phyloP scores from a whole-genome alignment of 2,797 vertebrate genomes.

The Myripristis jacobus region DNA sequence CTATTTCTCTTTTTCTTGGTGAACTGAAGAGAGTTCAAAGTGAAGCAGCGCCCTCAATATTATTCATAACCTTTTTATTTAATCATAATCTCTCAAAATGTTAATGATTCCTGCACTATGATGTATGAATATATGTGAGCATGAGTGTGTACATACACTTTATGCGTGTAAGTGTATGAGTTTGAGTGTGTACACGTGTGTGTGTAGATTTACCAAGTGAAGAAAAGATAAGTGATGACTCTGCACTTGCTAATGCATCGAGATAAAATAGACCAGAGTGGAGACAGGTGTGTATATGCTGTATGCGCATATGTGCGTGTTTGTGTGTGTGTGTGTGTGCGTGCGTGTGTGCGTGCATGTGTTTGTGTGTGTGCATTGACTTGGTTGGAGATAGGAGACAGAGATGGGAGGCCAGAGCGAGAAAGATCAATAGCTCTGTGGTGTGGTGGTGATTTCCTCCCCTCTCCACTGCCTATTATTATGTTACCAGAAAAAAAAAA shows the following conservation, averaged over 20 bases:
- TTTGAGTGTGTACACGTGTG: neutral
- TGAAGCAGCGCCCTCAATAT: neutral
- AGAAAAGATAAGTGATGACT: constrained; percentile 67
- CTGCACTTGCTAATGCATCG: constrained; percentile 70
- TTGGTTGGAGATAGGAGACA: constrained; percentile 55
- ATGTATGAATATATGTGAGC: constrained; percentile 28
- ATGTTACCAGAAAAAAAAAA: constrained; percentile 33
- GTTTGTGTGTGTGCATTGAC: constrained; percentile 62
- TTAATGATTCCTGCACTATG: constrained; percentile 17
- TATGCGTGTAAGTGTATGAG: neutral
- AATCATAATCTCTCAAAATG: neutral
- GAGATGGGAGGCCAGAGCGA: constrained; percentile 52
- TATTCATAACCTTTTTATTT: neutral
- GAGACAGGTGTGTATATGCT: no score
- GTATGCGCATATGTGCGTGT: no score
- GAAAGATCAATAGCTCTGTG: constrained; percentile 69
- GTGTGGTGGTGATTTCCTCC: constrained; percentile 31
- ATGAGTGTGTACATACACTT: constrained; percentile 9
- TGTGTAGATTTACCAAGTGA: constrained; percentile 30
- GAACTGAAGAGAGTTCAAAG: neutral
- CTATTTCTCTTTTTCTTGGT: neutral
- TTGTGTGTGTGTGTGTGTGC: constrained; percentile 5
- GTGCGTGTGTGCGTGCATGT: constrained; percentile 30
- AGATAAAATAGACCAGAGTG: constrained; percentile 36
- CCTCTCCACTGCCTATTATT: constrained; percentile 6